A percentile compares a stretch with the other conserved stretches of the same genome.
Conservation (phyloP, 2,888 invertebrate genomes). For the Pandemis heparana region DNA sequence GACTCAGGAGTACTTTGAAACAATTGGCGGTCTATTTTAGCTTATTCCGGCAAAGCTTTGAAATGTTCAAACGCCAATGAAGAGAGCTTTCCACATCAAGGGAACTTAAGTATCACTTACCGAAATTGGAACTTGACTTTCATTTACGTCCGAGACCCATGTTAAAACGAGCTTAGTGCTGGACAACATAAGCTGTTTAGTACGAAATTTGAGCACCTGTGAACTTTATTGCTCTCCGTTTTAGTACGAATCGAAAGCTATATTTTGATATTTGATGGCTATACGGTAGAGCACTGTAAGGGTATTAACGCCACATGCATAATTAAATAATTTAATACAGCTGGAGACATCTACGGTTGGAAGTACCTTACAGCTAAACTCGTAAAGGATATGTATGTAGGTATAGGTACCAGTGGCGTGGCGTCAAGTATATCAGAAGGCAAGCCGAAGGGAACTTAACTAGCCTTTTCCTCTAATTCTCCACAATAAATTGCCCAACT, state of each 20-base stretch:
- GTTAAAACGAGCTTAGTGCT: constrained; percentile 33
- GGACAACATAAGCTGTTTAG: constrained; percentile 37
- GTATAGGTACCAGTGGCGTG: too few relatives aligned
- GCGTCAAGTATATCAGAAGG: too few relatives aligned
- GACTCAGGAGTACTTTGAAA: constrained; percentile 3
- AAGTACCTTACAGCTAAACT: too few relatives aligned
- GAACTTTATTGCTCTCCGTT: constrained; percentile 28
- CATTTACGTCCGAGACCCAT: constrained; percentile 31
- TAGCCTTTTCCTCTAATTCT: too few relatives aligned
- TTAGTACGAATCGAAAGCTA: not conserved
- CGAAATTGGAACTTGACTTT: constrained; percentile 36
- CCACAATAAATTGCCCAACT: too few relatives aligned
- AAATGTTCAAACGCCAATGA: constrained; percentile 17
- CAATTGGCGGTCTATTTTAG: not conserved
- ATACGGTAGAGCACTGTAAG: not conserved
- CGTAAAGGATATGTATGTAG: too few relatives aligned
- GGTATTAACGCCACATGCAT: not conserved
- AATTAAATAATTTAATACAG: not conserved
- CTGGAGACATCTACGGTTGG: too few relatives aligned
- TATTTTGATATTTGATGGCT: constrained; percentile 13
- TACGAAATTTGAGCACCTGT: constrained; percentile 35
- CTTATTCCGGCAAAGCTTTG: constrained; percentile 16
- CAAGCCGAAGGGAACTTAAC: too few relatives aligned
- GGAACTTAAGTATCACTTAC: constrained; percentile 37
- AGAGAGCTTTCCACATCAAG: constrained; percentile 33